Percentiles rank a stretch among this genome's conserved stretches.
Evolutionary conservation across 2,113 vertebrate species (phyloP).

Genomic region (Xiphophorus hellerii): DNA sequence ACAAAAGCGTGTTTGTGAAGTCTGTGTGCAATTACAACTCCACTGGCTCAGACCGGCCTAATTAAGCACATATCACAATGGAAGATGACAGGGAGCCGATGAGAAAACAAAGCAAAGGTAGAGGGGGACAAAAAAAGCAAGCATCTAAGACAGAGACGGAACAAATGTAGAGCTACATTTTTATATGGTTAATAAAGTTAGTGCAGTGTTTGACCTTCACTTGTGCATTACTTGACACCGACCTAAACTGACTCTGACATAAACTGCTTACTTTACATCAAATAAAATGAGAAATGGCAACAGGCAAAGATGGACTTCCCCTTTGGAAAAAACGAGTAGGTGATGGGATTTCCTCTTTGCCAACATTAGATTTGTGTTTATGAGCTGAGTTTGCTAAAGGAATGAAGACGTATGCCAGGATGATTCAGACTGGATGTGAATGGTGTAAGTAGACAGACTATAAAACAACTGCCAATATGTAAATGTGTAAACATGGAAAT

Average conservation of each 20-base stretch:
- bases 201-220: too few relatives aligned
- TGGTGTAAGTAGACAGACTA: constrained; percentile 31
- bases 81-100: constrained; percentile 34
- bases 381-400: constrained; percentile 8
- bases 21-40: constrained; percentile 57
- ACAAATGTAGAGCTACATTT: not conserved
- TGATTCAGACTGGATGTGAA: constrained; percentile 30
- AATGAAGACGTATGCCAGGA: constrained; percentile 33
- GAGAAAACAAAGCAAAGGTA: constrained; percentile 35
- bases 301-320: constrained; percentile 8
- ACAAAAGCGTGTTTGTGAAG: constrained; percentile 32
- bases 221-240: not conserved
- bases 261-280: constrained; percentile 5
- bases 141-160: constrained; percentile 7
- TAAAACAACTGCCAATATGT: constrained; percentile 42
- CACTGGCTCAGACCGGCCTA: constrained; percentile 35
- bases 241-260: constrained; percentile 16
- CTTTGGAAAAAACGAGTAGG: constrained; percentile 1
- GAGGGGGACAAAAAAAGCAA: constrained; percentile 8
- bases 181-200: constrained; percentile 16
- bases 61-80: constrained; percentile 49
- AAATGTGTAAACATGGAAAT: not conserved
- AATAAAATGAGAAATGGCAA: constrained; percentile 9
- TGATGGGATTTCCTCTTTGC: constrained; percentile 16
- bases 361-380: not conserved